Evolutionary conservation across 92 coral and sea anemone species (phyloP).

Genomic region (Chrysogorgia sp.): DNA sequence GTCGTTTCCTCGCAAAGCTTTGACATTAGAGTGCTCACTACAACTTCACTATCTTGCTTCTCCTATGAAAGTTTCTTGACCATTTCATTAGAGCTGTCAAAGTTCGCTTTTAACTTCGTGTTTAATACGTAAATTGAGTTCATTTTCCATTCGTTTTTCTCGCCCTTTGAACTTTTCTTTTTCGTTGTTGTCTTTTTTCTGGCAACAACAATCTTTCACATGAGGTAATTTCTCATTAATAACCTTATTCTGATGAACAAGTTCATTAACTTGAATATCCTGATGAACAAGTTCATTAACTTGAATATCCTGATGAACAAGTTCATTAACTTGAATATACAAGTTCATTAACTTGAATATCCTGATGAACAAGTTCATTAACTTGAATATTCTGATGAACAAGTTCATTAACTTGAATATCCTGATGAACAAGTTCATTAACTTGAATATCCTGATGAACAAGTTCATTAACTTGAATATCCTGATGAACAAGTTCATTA

Average conservation of each 20-base stretch:
- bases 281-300: conserved; percentile 9
- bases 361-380: neutral
- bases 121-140: conserved; percentile 30
- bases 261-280: neutral
- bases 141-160: conserved; percentile 29
- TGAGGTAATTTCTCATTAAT: conserved; percentile 7
- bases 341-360: neutral
- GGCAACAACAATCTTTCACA: neutral
- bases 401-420: neutral
- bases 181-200: conserved; percentile 14
- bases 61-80: neutral
- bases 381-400: neutral
- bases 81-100: conserved; percentile 1
- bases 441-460: neutral
- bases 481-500: neutral
- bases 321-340: neutral
- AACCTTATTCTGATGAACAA: conserved; percentile 1
- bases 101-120: conserved; percentile 28
- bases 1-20: neutral
- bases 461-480: neutral
- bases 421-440: neutral
- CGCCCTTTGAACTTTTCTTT: neutral
- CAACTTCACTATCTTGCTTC: neutral
- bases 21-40: neutral
- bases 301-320: neutral